Percentiles rank a stretch among this genome's conserved stretches.
These are phyloP conservation scores for Nasonovia ribisnigri DNA, from an alignment of 2,888 invertebrate species.

Conservation along the genomic window DNA sequence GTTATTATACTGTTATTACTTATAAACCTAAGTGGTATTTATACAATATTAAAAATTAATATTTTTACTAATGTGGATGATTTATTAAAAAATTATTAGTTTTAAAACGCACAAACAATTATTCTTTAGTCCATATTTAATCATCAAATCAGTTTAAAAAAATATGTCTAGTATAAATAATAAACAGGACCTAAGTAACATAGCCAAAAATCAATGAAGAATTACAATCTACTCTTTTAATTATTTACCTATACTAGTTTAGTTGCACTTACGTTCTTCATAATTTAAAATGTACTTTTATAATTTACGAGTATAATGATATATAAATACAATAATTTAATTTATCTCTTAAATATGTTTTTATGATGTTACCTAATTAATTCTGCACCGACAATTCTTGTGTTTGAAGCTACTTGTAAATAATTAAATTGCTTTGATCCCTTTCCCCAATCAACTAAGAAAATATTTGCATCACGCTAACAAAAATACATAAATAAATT, in stretches of 20 bases:
- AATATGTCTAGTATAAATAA: neutral
- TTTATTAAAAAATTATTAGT: neutral
- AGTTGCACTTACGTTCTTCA: neutral
- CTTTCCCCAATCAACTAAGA: constrained; percentile 77
- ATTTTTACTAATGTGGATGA: neutral
- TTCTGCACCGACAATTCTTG: constrained; percentile 69
- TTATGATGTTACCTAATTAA: constrained; percentile 68
- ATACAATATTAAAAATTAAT: neutral
- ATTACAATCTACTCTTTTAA: neutral
- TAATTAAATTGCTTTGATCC: constrained; percentile 77
- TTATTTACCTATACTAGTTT: neutral
- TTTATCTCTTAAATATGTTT: neutral
- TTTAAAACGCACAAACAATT: neutral
- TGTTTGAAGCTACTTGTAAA: constrained; percentile 69
- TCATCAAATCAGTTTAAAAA: neutral
- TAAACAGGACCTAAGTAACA: neutral
- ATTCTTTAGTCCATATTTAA: neutral
- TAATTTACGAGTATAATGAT: neutral
- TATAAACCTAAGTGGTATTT: neutral
- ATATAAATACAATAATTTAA: neutral
- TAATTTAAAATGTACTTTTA: neutral
- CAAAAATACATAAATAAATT: constrained; percentile 48
- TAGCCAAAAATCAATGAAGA: neutral
- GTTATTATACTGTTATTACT: neutral
- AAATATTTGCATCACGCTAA: constrained; percentile 76